These are phyloP conservation scores for Caenorhabditis japonica DNA, from an alignment of 2,888 invertebrate species.

Conservation along the genomic window DNA sequence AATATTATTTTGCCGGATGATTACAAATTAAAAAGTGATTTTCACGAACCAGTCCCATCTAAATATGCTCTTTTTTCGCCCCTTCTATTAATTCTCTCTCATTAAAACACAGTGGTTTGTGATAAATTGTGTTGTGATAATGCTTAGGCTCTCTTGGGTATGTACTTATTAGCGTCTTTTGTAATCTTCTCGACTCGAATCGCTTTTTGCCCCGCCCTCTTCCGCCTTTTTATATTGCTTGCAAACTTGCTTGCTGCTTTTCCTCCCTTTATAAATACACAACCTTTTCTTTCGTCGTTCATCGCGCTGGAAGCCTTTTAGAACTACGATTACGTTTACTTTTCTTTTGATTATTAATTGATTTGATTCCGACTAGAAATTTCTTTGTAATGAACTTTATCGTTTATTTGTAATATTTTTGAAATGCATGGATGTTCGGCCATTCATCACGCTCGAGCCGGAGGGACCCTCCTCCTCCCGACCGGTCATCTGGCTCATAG, in stretches of 20 bases:
- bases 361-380: conserved; percentile 13
- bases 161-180: conserved; percentile 32
- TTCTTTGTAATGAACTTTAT: conserved; percentile 14
- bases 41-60: too few relatives aligned
- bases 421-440: background rate
- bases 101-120: conserved; percentile 19
- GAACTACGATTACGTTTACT: conserved; percentile 15
- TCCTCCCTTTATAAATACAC: conserved; percentile 6
- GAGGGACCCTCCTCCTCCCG: conserved; percentile 1
- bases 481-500: background rate
- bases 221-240: background rate
- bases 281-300: conserved; percentile 11
- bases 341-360: too few relatives aligned
- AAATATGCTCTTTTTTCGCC: background rate
- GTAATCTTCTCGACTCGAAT: conserved; percentile 1
- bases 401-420: background rate
- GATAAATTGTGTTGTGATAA: conserved; percentile 46
- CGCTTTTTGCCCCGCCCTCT: background rate
- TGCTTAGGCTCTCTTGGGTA: conserved; percentile 16
- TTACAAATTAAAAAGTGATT: too few relatives aligned
- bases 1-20: too few relatives aligned
- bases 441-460: conserved; percentile 3
- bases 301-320: conserved; percentile 20
- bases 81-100: conserved; percentile 8
- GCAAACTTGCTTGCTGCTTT: conserved; percentile 2